Evolutionary conservation across 2,888 invertebrate genomes (phyloP), one percentile per base, ranked within the genome.

Genomic region (Papilio demoleus): DNA sequence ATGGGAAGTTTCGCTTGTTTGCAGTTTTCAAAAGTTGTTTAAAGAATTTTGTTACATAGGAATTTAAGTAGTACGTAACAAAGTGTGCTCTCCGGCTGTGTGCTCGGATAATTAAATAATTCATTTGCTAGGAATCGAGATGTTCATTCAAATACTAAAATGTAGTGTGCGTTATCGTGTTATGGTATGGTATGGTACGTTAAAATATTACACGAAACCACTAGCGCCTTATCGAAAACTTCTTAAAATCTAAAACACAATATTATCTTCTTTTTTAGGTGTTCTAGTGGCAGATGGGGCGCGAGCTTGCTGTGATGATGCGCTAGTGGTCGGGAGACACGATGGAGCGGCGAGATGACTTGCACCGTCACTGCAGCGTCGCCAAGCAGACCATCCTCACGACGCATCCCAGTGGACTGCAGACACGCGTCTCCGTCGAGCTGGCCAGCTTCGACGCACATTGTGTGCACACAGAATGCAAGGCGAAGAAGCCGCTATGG

Each of bases 311-410:
- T 71, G 64, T 71, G 73, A 70, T 74, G 73, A 74, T 70, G 69
- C 68, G 19, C 73, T 77, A 75, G 81, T 81, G 80, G 77, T 76
- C 68, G 76, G 71, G 67, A 65, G 74, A 36, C 70, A 80, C 70
- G 68, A 89, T 90, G 90, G 92, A 91, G 78, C 78, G 87, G 72
- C 82, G 88, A 42, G 90, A 92, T 68, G 92, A 92, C 73, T 66
- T 90, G 65, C 91, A 89, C 73, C 87, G 86, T 0, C 92, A 90
- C 71, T 92, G 92, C 81, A 90, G 90, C 75, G 87, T 92, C 58
- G 91, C 92, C 45, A 92, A 92, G 74, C 92, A 92, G 79, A 92
- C 92, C 12, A 90, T 92, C 58, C 79, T 92, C 12, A 92, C 92
- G 1, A 92, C 92, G 0, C 92, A 92, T 27, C 92, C 92, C 0